Evolutionary conservation across 2,888 invertebrate species (phyloP), one percentile per base, ranked within the genome.

Genomic region (Spisula subtruncata): DNA sequence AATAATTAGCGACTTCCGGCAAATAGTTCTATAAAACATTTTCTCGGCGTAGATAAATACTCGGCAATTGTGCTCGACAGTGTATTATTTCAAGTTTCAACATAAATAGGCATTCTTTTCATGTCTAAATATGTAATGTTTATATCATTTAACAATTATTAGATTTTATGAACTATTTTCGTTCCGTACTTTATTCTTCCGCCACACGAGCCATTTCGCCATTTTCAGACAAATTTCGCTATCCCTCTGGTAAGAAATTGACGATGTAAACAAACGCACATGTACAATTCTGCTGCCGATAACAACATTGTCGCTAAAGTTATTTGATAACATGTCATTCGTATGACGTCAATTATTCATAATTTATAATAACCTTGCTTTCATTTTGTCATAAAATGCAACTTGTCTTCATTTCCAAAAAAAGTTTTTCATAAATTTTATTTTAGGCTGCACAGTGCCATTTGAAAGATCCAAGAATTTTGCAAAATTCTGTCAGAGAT

Each of bases 221-320:
- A 94, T 94, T 92, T 93, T 93, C 88, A 41, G 56, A 89, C 87
- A 83, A 91, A 91, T 91, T 83, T 56, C 54, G 46, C 29, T 83
- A 91, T 86, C 93, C 95, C 94, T 94, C 94, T 95, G 94, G 93
- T 88, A 92, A 87, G 84, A 84, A 90, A 94, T 94, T 94, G 95
- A 89, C 90, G 94, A 90, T 90, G 93, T 93, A 93, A 95, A 95
- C 95, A 95, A 93, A 92, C 89, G 89, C 94, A 93, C 94, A 94
- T 95, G 85, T 85, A 18, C 35, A 79, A 29, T 25, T 83, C 6
- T 25, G 16, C 29, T 35, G 20, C 79, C 75, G 75, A 51, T 29
- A 75, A 35, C 29, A 83, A n/a, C n/a, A n/a, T n/a, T n/a, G n/a
- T n/a, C n/a, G n/a, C n/a, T n/a, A n/a, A n/a, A 48, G 41, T 32